These are phyloP conservation scores for Myotis myotis DNA, from an alignment of 2,797 vertebrate genomes.

Conservation along the genomic window DNA sequence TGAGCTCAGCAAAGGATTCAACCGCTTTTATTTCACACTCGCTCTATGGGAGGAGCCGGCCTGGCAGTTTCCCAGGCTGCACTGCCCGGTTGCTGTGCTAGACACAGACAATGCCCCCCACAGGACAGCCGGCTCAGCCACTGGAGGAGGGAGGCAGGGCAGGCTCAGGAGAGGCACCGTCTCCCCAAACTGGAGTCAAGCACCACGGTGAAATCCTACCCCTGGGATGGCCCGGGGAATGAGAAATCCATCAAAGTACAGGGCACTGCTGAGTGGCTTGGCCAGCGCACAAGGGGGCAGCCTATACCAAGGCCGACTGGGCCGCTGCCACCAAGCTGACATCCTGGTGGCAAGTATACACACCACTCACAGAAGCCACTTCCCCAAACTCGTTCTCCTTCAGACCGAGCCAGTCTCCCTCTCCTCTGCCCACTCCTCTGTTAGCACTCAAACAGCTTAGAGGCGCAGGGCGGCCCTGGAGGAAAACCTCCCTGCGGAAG, in stretches of 20 bases:
- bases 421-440: too few species aligned
- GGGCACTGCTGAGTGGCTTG: rapidly evolving
- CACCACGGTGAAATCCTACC: neutral
- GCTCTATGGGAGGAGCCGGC: neutral
- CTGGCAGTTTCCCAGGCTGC: too few species aligned
- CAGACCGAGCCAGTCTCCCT: neutral
- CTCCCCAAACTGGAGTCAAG: neutral
- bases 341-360: too few species aligned
- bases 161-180: rapidly evolving
- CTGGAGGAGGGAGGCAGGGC: neutral
- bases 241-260: neutral
- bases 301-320: neutral
- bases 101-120: too few species aligned
- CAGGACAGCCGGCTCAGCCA: neutral
- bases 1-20: neutral
- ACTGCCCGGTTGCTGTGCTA: neutral
- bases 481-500: neutral
- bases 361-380: neutral
- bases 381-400: neutral
- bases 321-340: neutral
- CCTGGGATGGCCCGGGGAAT: neutral
- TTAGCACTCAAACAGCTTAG: neutral
- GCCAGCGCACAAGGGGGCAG: neutral
- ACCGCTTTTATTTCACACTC: too few species aligned
- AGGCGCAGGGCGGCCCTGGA: neutral